Base-by-base conservation (phyloP, 2,888 invertebrate species). In the Polietes domitor region DNA sequence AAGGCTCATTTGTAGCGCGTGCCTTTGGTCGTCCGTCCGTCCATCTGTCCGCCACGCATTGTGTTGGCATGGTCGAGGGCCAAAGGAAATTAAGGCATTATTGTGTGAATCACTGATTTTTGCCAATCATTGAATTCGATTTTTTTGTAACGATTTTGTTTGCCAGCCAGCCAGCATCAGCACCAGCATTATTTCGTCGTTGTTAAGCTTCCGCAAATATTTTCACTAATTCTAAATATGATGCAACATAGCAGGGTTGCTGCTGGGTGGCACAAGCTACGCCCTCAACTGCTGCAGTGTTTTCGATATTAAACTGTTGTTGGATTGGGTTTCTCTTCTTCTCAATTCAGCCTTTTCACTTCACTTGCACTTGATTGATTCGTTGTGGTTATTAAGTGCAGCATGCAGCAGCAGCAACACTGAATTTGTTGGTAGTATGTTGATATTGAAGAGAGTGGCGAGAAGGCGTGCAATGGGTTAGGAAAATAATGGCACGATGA, bases 361-460 rank as follows among this genome's bases (percentile, higher is more conserved):
- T 73, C 77, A 77, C 63, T 77, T 68, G 26, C 50, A 77, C 71
- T 80, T 80, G 80, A 77, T 83, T 77, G 80, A 83, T 83, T 83
- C 74, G 83, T 83, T 77, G 77, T 37, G 83, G 80, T 74, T 83
- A 77, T 83, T 80, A 80, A 80, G 74, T 77, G 61, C 77, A 71
- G 24, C 71, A 74, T 61, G 68, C 26, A 61, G 19, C 21, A 71
- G 19, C n/a, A 61, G 43, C 55, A 55, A n/a, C n/a, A 61, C n/a
- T 61, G 24, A 61, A 12, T 61, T 26, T n/a, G 37, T 24, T 58
- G n/a, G n/a, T 2, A 15, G 32, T 32, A 32, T 1, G 1, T 5
- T 15, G 15, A n/a, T 47, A n/a, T 47, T 15, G 37, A 37, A 37
- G n/a, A n/a, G 47, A 12, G 1, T 15, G 47, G 47, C 15, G n/a